These are phyloP conservation scores for Drosophila quinaria DNA, from an alignment of 2,888 invertebrate genomes.

Conservation along the genomic window DNA sequence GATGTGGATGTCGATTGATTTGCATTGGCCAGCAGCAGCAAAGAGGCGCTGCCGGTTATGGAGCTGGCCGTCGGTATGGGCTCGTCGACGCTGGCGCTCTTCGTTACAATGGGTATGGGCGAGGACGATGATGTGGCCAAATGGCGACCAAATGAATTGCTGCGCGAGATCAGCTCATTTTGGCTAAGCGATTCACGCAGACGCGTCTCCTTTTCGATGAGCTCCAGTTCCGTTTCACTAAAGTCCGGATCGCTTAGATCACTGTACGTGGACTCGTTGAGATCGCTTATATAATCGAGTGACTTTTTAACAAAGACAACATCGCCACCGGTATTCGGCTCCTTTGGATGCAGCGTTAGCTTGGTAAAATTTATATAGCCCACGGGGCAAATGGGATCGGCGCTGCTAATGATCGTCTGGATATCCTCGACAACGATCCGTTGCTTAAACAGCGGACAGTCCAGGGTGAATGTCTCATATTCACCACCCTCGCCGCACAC, in stretches of 20 bases:
- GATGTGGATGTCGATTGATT: constrained; percentile 41
- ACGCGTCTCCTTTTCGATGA: constrained; percentile 87
- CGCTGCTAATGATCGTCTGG: constrained; percentile 94
- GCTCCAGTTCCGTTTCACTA: constrained; percentile 88
- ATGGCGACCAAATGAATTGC: constrained; percentile 85
- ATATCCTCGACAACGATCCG: constrained; percentile 94
- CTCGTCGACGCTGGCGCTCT: constrained; percentile 86
- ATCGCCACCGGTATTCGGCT: constrained; percentile 81
- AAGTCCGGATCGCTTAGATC: constrained; percentile 89
- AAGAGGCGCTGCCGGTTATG: constrained; percentile 56
- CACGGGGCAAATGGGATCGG: constrained; percentile 97
- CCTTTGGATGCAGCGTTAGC: constrained; percentile 91
- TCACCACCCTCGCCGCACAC: constrained; percentile 99
- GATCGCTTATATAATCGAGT: constrained; percentile 88
- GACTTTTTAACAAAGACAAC: constrained; percentile 87
- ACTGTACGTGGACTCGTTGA: constrained; percentile 89
- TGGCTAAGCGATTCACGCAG: constrained; percentile 85
- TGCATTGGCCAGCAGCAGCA: constrained; percentile 65
- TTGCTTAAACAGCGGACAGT: constrained; percentile 98
- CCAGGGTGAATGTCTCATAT: constrained; percentile 98
- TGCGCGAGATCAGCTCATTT: constrained; percentile 85
- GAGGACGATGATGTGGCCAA: constrained; percentile 83
- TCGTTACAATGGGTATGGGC: constrained; percentile 85
- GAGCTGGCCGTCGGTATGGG: constrained; percentile 75
- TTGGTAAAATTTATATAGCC: constrained; percentile 96